phyloP scores from a whole-genome alignment of 2,113 vertebrate genomes.

The Bos javanicus region DNA sequence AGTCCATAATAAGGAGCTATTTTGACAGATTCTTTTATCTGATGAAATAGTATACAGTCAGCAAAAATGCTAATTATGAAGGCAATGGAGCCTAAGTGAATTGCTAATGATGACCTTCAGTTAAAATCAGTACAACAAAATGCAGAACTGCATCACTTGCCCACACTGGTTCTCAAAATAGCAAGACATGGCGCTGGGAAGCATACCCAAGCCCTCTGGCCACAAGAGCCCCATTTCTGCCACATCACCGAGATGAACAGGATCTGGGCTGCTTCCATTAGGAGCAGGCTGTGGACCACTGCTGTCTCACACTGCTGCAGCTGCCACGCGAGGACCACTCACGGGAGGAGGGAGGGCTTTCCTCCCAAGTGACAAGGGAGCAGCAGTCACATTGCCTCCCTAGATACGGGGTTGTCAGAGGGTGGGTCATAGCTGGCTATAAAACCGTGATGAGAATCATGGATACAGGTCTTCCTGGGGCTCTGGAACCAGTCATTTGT shows the following conservation, averaged over 20 bases:
- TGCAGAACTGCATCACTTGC: not conserved
- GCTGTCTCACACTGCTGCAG: not conserved
- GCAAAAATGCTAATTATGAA: not conserved
- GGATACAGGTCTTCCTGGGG: not conserved
- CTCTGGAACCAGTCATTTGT: not conserved
- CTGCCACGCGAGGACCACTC: not conserved
- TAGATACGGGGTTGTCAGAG: not conserved
- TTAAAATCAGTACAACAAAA: not conserved
- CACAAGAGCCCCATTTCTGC: not conserved
- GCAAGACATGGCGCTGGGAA: not conserved
- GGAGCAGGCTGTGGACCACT: not conserved
- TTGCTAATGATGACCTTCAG: not conserved
- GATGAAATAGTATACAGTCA: not conserved
- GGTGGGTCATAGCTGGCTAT: not conserved
- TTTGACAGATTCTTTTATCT: not conserved
- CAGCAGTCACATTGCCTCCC: not conserved
- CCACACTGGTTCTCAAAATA: not conserved
- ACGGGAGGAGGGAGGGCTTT: not conserved
- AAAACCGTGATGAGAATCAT: not conserved
- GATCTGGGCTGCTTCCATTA: not conserved
- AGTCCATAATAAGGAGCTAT: not conserved
- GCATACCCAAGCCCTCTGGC: not conserved
- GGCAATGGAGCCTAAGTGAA: not conserved
- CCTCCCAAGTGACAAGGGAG: not conserved
- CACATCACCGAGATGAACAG: not conserved